A percentile compares a stretch with the other conserved stretches of the same genome.
These are phyloP conservation scores for Chaetodon trifasciatus DNA, from an alignment of 2,797 vertebrate species.

Conservation along the genomic window DNA sequence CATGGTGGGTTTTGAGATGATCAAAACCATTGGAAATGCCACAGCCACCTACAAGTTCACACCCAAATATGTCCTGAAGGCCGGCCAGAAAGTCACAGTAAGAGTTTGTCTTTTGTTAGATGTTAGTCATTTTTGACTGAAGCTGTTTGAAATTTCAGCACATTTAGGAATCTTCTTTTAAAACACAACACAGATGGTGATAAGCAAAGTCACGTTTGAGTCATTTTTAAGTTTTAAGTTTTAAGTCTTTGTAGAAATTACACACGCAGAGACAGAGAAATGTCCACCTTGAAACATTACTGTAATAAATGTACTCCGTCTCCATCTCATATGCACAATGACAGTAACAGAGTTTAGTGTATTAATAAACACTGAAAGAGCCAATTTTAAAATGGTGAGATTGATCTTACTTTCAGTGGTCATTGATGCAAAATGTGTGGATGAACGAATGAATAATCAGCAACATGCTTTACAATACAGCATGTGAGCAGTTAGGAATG, in stretches of 20 bases:
- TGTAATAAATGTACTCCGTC: neutral
- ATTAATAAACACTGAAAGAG: neutral
- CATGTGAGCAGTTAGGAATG: too few species aligned
- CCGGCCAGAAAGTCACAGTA: conserved; percentile 92
- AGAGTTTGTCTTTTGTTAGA: conserved; percentile 52
- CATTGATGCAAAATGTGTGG: too few species aligned
- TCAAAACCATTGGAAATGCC: conserved; percentile 85
- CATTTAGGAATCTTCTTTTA: neutral
- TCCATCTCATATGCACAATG: neutral
- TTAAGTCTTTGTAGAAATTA: too few species aligned
- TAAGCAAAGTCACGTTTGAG: neutral
- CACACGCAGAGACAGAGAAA: neutral
- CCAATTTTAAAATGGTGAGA: neutral
- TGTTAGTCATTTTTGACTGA: neutral
- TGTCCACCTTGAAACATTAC: neutral
- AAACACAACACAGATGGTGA: too few species aligned
- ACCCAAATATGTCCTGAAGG: conserved; percentile 92
- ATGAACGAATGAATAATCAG: too few species aligned
- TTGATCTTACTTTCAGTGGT: too few species aligned
- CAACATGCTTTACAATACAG: too few species aligned
- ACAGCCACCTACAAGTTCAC: conserved; percentile 91
- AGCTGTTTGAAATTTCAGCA: neutral
- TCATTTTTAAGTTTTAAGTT: neutral
- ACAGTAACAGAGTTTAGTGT: neutral
- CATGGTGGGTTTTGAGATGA: conserved; percentile 93